phyloP scores from a whole-genome alignment of 2,888 invertebrate genomes.

The Cepaea hortensis region DNA sequence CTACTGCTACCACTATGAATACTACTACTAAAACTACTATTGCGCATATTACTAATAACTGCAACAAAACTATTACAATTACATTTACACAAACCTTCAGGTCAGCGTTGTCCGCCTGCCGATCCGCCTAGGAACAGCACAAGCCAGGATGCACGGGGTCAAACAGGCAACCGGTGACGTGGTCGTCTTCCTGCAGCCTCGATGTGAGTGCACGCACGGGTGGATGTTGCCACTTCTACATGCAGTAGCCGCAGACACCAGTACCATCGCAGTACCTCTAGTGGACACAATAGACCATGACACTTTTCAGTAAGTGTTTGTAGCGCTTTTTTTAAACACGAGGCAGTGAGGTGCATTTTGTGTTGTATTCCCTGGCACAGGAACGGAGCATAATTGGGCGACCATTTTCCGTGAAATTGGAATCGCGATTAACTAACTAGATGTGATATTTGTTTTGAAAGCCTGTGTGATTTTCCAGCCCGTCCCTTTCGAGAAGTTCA shows the following conservation, averaged over 20 bases:
- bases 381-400: too few species aligned
- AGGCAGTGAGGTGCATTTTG: too few species aligned
- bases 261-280: slow-evolving; percentile 50
- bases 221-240: slow-evolving; percentile 56
- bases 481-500: too few species aligned
- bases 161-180: slow-evolving; percentile 21
- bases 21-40: neutral
- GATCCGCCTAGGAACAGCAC: neutral
- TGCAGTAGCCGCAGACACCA: slow-evolving; percentile 41
- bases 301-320: slow-evolving; percentile 41
- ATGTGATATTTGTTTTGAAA: too few species aligned
- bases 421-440: too few species aligned
- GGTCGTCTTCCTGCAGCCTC: slow-evolving; percentile 28
- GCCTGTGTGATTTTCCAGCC: too few species aligned
- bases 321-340: too few species aligned
- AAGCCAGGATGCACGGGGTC: slow-evolving; percentile 9
- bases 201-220: slow-evolving; percentile 41
- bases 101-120: slow-evolving; percentile 23
- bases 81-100: neutral
- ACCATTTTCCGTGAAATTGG: too few species aligned
- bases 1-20: neutral
- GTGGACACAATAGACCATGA: slow-evolving; percentile 49
- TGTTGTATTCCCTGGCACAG: too few species aligned
- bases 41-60: neutral
- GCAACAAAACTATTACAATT: neutral